Evolutionary conservation across 2,888 invertebrate genomes (phyloP).

Genomic region (Spisula solida): DNA sequence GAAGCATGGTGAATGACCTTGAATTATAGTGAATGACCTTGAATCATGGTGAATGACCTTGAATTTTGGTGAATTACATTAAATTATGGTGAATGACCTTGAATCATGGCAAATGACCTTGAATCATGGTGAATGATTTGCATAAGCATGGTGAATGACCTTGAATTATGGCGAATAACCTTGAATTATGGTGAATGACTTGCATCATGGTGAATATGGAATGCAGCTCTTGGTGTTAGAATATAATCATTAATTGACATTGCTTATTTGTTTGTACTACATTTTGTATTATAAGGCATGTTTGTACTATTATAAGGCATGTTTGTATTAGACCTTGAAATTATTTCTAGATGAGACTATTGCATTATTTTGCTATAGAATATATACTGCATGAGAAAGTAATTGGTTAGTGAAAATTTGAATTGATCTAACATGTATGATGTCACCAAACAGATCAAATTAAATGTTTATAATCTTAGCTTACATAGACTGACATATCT

Average conservation of each 20-base stretch:
- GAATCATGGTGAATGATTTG: not conserved
- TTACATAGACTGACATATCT: no score
- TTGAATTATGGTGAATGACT: not conserved
- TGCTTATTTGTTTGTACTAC: no score
- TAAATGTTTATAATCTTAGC: no score
- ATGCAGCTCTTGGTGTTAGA: not conserved
- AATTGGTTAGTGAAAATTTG: no score
- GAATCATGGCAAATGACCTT: not conserved
- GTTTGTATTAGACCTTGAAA: not conserved
- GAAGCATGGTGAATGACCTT: conserved; percentile 4
- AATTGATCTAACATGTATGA: no score
- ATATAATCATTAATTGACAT: not conserved
- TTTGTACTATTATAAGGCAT: not conserved
- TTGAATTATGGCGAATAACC: not conserved
- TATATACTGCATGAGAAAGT: no score
- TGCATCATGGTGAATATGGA: conserved; percentile 10
- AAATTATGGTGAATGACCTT: conserved; percentile 15
- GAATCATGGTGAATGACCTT: conserved; percentile 1
- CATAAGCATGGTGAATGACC: not conserved
- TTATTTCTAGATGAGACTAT: not conserved
- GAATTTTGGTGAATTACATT: not conserved
- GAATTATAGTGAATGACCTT: not conserved
- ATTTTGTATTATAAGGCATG: not conserved
- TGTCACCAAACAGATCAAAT: no score
- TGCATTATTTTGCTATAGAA: no score